Percentiles rank a stretch among this genome's conserved stretches.
phyloP scores from a whole-genome alignment of 2,888 invertebrate species.

The Machimus atricapillus region DNA sequence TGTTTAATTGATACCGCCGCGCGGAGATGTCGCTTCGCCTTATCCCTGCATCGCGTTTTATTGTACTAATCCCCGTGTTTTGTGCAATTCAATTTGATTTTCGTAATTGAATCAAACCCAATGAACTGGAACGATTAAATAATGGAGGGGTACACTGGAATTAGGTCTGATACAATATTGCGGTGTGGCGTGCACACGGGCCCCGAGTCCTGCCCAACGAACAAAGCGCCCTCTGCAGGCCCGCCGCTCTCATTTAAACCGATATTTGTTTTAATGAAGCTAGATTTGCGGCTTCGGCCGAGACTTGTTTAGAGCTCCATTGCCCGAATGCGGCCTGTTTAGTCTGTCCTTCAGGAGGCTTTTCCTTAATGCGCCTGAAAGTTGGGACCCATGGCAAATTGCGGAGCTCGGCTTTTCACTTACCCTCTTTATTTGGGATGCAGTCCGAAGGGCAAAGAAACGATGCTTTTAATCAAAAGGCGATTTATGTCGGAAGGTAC shows the following conservation, averaged over 20 bases:
- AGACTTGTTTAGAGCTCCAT: background rate
- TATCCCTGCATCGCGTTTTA: conserved; percentile 20
- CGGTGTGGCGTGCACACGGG: background rate
- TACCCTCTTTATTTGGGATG: background rate
- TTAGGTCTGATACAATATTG: conserved; percentile 11
- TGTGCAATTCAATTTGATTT: conserved; percentile 39
- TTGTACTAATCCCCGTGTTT: conserved; percentile 37
- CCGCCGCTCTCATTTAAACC: background rate
- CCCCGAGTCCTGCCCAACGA: background rate
- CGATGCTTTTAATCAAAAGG: background rate
- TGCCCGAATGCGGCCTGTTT: background rate
- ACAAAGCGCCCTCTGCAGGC: background rate
- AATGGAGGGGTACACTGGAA: conserved; percentile 27
- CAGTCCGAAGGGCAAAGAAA: background rate
- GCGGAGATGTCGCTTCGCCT: conserved; percentile 33
- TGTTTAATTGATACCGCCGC: conserved; percentile 30
- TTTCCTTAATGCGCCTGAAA: background rate
- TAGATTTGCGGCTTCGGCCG: background rate
- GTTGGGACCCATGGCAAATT: background rate
- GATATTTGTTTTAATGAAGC: background rate
- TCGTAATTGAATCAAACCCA: conserved; percentile 37
- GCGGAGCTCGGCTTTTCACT: background rate
- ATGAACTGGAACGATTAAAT: conserved; percentile 37
- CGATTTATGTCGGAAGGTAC: background rate
- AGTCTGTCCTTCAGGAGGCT: background rate